Base-by-base conservation (phyloP, 2,797 vertebrate genomes). In the Echiichthys vipera region DNA sequence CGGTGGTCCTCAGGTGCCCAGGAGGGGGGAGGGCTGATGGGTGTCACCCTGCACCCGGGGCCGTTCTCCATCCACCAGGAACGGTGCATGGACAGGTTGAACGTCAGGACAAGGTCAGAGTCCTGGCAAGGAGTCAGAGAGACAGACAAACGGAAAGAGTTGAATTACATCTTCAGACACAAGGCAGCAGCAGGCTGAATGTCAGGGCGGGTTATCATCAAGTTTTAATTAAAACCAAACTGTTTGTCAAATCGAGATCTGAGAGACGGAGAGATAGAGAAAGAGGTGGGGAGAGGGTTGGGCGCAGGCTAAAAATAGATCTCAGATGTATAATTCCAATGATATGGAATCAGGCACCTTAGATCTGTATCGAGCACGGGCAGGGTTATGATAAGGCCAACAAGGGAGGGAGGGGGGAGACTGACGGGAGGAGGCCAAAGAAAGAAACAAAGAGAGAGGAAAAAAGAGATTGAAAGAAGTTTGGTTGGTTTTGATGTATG, bases 11-110 rank as follows among this genome's bases (percentile, higher is more conserved):
- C 96, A 0, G 98, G 98, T 42, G 97, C 98, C 98, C 98, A 99
- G 80, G 97, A 95, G 0, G 98, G 97, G 18, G 97, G 96, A 27
- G 97, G 97, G 63, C 95, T 97, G 88, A 99, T 96, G 20, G 96
- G 96, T 55, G 96, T 99, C 91, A 99, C 98, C 51, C 88, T 95
- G 92, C 98, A 99, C 77, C 98, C 98, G 0, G 98, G 98, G 72
- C 97, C 97, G n/a, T 99, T 99, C 93, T 99, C 98, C 97, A 99
- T 99, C 98, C 98, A 99, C 98, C 98, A 99, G 88, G 98, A 99
- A 69, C 98, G 98, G 93, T 99, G 98, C 98, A 99, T 99, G 92
- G 98, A 99, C 89, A 99, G 95, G 91, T 99, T 99, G 93, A 99
- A 99, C 67, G 98, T 99, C 96, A 99, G 94, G 84, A 99, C 96